These are phyloP conservation scores for Cepaea hortensis DNA, from an alignment of 2,888 invertebrate species.

Conservation along the genomic window DNA sequence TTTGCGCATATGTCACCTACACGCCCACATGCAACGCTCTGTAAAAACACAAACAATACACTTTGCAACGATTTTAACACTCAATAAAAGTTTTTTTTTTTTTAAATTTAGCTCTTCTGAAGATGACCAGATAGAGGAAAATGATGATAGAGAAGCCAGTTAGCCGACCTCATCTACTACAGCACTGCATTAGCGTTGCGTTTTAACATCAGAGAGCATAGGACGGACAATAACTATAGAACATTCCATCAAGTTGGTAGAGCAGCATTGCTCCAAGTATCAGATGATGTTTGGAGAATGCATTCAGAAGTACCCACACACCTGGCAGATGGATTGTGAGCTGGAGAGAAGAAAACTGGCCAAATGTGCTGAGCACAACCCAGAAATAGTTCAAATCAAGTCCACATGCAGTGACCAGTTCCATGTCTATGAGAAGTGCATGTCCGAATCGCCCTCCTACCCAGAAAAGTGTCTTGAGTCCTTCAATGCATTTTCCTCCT, in stretches of 20 bases:
- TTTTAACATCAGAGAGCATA: background rate
- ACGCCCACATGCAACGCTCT: too few relatives aligned
- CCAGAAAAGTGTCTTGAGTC: slow-evolving; percentile 50
- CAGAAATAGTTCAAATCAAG: slow-evolving; percentile 55
- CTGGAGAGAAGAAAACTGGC: slow-evolving; percentile 55
- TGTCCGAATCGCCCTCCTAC: slow-evolving; percentile 47
- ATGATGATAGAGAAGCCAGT: background rate
- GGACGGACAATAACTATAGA: slow-evolving; percentile 41
- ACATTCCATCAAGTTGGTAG: slow-evolving; percentile 53
- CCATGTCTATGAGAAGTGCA: slow-evolving; percentile 55
- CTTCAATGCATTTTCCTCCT: slow-evolving; percentile 51
- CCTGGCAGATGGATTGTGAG: slow-evolving; percentile 61
- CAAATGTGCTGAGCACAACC: slow-evolving; percentile 56
- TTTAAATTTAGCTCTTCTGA: too few relatives aligned
- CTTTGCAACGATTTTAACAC: too few relatives aligned
- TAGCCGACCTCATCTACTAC: background rate
- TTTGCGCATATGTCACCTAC: too few relatives aligned
- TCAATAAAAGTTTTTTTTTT: too few relatives aligned
- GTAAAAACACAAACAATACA: too few relatives aligned
- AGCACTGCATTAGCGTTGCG: background rate
- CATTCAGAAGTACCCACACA: slow-evolving; percentile 54
- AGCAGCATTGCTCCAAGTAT: slow-evolving; percentile 56
- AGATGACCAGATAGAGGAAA: background rate
- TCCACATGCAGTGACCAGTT: slow-evolving; percentile 51
- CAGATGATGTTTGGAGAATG: slow-evolving; percentile 54